These are phyloP conservation scores for Mobula birostris DNA, from an alignment of 2,113 vertebrate genomes.

Conservation along the genomic window DNA sequence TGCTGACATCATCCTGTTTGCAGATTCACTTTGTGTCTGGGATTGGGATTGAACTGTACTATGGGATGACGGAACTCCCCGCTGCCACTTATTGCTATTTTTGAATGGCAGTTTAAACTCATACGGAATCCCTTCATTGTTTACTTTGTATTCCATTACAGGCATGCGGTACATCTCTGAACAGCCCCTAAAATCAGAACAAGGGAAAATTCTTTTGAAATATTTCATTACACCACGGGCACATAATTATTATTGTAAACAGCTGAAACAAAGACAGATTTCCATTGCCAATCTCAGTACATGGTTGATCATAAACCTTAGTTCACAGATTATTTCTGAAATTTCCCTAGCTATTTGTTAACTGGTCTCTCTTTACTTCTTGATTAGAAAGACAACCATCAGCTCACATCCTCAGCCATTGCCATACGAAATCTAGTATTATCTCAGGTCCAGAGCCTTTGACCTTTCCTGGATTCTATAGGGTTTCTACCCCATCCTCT, in stretches of 20 bases:
- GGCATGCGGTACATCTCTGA: constrained; percentile 91
- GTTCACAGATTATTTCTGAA: neutral
- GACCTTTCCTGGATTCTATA: neutral
- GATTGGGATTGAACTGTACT: constrained; percentile 54
- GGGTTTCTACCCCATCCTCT: neutral
- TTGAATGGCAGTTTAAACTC: constrained; percentile 91
- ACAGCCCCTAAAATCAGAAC: constrained; percentile 66
- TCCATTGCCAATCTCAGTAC: neutral
- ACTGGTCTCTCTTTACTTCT: neutral
- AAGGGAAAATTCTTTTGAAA: neutral
- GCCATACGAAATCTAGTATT: neutral
- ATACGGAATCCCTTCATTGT: constrained; percentile 79
- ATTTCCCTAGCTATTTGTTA: neutral
- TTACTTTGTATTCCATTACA: constrained; percentile 87
- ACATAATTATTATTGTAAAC: neutral
- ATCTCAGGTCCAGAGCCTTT: neutral
- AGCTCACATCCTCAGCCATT: neutral
- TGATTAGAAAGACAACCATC: neutral
- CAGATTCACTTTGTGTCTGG: constrained; percentile 71
- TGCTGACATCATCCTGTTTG: constrained; percentile 53
- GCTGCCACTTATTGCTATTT: constrained; percentile 85
- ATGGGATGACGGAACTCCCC: constrained; percentile 68
- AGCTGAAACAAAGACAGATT: neutral
- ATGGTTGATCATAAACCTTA: neutral
- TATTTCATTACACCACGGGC: no score